phyloP scores from a whole-genome alignment of 2,113 vertebrate species.

The Scophthalmus maximus region DNA sequence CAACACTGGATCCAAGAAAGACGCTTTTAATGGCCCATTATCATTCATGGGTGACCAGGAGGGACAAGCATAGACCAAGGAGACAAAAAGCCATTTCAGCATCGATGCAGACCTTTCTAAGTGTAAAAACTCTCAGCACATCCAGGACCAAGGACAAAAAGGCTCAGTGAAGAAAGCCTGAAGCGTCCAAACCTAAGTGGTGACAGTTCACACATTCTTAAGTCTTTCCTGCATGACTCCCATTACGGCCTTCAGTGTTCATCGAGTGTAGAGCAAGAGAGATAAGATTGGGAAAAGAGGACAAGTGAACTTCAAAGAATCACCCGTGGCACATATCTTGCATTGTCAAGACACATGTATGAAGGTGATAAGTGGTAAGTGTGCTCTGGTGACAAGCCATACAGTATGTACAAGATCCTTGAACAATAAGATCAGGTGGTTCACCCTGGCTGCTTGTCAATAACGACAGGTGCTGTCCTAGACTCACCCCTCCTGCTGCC shows the following conservation, averaged over 20 bases:
- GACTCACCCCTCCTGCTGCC: conserved; percentile 1
- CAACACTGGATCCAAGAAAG: conserved; percentile 19
- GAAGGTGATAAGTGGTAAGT: background rate
- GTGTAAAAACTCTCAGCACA: conserved; percentile 9
- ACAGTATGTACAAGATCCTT: background rate
- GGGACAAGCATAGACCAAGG: conserved; percentile 23
- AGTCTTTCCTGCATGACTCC: conserved; percentile 25
- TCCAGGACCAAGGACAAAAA: background rate
- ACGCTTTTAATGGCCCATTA: conserved; percentile 57
- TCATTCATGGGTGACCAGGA: conserved; percentile 46
- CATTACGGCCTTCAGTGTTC: conserved; percentile 8
- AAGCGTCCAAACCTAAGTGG: conserved; percentile 11
- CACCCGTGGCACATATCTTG: background rate
- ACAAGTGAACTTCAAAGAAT: conserved; percentile 8
- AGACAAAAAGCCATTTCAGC: conserved; percentile 34
- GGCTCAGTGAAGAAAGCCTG: background rate
- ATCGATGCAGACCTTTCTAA: conserved; percentile 4
- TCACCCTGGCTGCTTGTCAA: conserved; percentile 25
- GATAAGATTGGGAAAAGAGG: conserved; percentile 42
- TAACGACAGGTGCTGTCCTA: conserved; percentile 17
- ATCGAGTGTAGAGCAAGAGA: conserved; percentile 16
- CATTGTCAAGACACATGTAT: conserved; percentile 9
- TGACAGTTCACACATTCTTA: conserved; percentile 41
- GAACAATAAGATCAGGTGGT: conserved; percentile 16
- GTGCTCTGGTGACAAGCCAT: background rate